Evolutionary conservation across 92 coral and sea anemone species (phyloP).

Genomic region (Phenganax stokvisi): DNA sequence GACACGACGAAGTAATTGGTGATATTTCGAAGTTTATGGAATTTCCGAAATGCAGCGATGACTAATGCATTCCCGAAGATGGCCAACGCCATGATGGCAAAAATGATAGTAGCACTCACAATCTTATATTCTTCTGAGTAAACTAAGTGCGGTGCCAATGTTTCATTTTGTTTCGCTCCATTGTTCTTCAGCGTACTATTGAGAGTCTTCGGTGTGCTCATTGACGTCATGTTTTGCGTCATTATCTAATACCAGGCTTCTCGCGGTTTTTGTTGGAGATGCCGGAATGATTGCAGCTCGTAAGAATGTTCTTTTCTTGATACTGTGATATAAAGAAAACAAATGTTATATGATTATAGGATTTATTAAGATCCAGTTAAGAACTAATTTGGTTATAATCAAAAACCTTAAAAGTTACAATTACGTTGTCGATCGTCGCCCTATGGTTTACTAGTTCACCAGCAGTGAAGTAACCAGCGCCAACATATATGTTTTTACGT

Average conservation of each 20-base stretch:
- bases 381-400: no score
- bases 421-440: no score
- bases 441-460: no score
- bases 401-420: no score
- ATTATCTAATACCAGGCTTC: slow-evolving; percentile 6
- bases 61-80: slow-evolving; percentile 65
- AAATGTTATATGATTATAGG: no score
- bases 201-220: neutral
- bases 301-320: no score
- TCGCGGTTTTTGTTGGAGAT: no score
- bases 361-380: no score
- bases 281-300: no score
- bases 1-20: slow-evolving; percentile 78
- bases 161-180: neutral
- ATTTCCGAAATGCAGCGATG: slow-evolving; percentile 60
- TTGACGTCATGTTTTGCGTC: slow-evolving; percentile 1
- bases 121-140: slow-evolving; percentile 37
- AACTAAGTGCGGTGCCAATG: neutral
- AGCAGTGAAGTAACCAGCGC: no score
- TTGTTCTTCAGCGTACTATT: neutral
- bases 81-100: slow-evolving; percentile 68
- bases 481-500: no score
- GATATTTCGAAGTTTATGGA: slow-evolving; percentile 63
- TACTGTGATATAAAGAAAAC: no score
- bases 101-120: slow-evolving; percentile 61